These are phyloP conservation scores for Alectoris magna DNA, from an alignment of 2,797 vertebrate genomes.

Conservation along the genomic window DNA sequence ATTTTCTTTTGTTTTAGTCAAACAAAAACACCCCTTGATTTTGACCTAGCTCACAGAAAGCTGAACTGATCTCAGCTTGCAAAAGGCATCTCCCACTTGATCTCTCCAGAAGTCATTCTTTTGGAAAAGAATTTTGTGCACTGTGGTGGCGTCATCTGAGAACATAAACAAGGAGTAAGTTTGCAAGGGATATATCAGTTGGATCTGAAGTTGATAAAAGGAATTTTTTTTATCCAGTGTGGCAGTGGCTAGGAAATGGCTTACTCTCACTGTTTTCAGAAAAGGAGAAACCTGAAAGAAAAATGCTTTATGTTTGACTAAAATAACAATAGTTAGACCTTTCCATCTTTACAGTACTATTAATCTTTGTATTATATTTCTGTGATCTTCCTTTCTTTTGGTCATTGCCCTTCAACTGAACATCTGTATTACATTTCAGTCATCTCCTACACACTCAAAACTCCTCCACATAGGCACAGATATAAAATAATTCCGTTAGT, in stretches of 20 bases:
- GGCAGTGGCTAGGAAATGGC: constrained; percentile 28
- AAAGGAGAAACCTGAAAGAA: constrained; percentile 44
- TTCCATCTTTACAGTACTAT: constrained; percentile 6
- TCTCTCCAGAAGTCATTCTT: not conserved
- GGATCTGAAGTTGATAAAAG: constrained; percentile 21
- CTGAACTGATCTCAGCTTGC: not conserved
- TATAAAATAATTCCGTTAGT: not conserved
- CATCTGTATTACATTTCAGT: constrained; percentile 20
- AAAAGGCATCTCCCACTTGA: not conserved
- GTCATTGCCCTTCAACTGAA: constrained; percentile 1
- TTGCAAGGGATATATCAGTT: not conserved
- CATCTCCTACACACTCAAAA: not conserved
- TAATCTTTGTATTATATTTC: constrained; percentile 49
- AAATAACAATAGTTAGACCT: constrained; percentile 3
- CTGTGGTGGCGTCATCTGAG: not conserved
- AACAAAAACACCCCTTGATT: not conserved
- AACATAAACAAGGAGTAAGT: constrained; percentile 6
- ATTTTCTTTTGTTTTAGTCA: not conserved
- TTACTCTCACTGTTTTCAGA: constrained; percentile 9
- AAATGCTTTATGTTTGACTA: constrained; percentile 20
- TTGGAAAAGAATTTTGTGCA: constrained; percentile 12
- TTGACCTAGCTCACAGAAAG: not conserved
- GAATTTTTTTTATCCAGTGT: not conserved
- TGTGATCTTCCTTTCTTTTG: constrained; percentile 6
- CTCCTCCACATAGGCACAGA: not conserved